These are phyloP conservation scores for Pampusana beccarii DNA, from an alignment of 2,113 vertebrate genomes.

Conservation along the genomic window DNA sequence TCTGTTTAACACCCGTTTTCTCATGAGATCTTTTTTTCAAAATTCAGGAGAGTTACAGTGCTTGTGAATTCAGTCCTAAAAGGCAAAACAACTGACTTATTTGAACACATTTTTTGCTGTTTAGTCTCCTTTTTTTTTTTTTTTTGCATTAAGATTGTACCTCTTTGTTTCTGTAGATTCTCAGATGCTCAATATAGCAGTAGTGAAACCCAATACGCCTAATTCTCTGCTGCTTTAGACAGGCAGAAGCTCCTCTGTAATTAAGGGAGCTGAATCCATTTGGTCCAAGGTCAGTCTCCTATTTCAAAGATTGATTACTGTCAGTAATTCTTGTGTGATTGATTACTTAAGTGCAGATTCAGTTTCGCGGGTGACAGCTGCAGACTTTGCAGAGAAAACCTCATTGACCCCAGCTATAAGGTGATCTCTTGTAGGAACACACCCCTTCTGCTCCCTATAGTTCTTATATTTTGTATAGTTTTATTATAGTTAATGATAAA, in stretches of 20 bases:
- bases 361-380: conserved; percentile 37
- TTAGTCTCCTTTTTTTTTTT: neutral
- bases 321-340: neutral
- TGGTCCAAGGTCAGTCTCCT: neutral
- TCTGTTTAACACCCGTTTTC: neutral
- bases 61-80: neutral
- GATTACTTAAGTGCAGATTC: conserved; percentile 8
- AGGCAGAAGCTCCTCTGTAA: conserved; percentile 8
- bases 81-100: neutral
- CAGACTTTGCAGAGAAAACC: conserved; percentile 13
- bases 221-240: neutral
- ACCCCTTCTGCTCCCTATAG: too few species aligned
- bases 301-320: neutral
- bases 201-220: neutral
- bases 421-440: neutral
- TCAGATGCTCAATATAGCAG: neutral
- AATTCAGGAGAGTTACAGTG: neutral
- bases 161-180: neutral
- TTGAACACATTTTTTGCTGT: neutral
- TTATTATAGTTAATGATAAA: neutral
- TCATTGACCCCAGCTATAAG: neutral
- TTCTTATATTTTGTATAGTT: neutral
- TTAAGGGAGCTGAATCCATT: neutral
- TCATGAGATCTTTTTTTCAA: neutral
- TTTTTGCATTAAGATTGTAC: neutral